These are phyloP conservation scores for Brenthis hecate DNA, from an alignment of 2,888 invertebrate species.

Conservation along the genomic window DNA sequence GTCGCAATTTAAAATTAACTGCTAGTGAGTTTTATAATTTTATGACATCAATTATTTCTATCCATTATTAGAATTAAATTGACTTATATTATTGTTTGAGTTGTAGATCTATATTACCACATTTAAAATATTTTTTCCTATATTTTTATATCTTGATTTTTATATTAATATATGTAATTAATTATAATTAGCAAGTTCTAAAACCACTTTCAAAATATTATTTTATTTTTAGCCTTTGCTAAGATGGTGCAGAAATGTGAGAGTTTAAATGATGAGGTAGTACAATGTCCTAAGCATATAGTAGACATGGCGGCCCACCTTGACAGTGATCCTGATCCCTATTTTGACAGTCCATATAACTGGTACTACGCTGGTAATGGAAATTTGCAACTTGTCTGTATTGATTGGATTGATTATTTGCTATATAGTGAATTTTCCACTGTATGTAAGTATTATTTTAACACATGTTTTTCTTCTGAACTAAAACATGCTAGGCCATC, in stretches of 20 bases:
- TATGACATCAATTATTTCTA: not conserved
- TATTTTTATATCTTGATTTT: not conserved
- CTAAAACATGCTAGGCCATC: too few relatives aligned
- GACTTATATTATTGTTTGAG: too few relatives aligned
- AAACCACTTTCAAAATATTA: not conserved
- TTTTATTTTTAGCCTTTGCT: constrained; percentile 35
- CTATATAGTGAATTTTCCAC: constrained; percentile 63
- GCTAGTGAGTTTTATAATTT: constrained; percentile 47
- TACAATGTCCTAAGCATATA: constrained; percentile 61
- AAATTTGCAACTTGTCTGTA: constrained; percentile 57
- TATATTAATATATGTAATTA: too few relatives aligned
- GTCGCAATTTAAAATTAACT: constrained; percentile 41
- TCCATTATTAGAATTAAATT: too few relatives aligned
- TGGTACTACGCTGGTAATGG: constrained; percentile 77
- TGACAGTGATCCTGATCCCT: constrained; percentile 65
- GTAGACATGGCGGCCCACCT: constrained; percentile 63
- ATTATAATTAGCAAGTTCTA: too few relatives aligned
- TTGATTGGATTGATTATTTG: constrained; percentile 61
- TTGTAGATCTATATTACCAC: too few relatives aligned
- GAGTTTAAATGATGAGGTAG: constrained; percentile 61
- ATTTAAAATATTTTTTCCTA: not conserved
- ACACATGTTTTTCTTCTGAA: not conserved
- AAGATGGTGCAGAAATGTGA: constrained; percentile 47
- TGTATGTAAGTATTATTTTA: constrained; percentile 60
- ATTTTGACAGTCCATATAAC: constrained; percentile 65